These are phyloP conservation scores for Caenorhabditis imperialis DNA, from an alignment of 2,888 invertebrate species.

Conservation along the genomic window DNA sequence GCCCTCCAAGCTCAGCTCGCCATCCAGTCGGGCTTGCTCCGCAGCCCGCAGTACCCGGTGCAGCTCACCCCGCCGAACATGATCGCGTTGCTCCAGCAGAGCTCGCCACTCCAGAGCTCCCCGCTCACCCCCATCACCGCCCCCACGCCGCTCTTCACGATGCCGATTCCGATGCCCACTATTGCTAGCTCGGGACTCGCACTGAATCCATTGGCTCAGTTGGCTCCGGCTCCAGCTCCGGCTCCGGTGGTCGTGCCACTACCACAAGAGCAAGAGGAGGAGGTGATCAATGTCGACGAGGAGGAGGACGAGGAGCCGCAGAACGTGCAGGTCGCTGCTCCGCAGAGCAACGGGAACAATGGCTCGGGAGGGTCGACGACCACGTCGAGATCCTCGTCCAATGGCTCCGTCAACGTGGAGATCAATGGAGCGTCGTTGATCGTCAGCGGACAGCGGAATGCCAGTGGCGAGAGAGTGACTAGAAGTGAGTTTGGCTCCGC, in stretches of 20 bases:
- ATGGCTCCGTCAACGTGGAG: neutral
- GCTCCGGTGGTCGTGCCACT: neutral
- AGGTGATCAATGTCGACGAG: slow-evolving; percentile 11
- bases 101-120: slow-evolving; percentile 16
- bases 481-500: too few relatives aligned
- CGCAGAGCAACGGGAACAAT: too few relatives aligned
- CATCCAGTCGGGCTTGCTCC: neutral
- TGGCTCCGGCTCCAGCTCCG: slow-evolving; percentile 2
- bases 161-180: too few relatives aligned
- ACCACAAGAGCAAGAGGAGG: neutral
- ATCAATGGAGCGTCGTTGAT: too few relatives aligned
- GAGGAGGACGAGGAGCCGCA: slow-evolving; percentile 8
- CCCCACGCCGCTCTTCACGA: slow-evolving; percentile 7
- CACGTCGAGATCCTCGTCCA: too few relatives aligned
- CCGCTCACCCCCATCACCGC: slow-evolving; percentile 31
- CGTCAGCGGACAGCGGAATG: slow-evolving; percentile 13
- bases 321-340: neutral
- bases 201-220: neutral
- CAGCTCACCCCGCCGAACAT: slow-evolving; percentile 22
- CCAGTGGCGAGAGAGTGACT: slow-evolving; percentile 6
- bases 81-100: slow-evolving; percentile 26
- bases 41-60: slow-evolving; percentile 14
- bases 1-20: slow-evolving; percentile 1
- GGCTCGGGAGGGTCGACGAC: too few relatives aligned
- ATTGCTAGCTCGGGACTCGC: too few relatives aligned